These are phyloP conservation scores for Lagenorhynchus albirostris DNA, from an alignment of 2,113 vertebrate species.

Conservation along the genomic window DNA sequence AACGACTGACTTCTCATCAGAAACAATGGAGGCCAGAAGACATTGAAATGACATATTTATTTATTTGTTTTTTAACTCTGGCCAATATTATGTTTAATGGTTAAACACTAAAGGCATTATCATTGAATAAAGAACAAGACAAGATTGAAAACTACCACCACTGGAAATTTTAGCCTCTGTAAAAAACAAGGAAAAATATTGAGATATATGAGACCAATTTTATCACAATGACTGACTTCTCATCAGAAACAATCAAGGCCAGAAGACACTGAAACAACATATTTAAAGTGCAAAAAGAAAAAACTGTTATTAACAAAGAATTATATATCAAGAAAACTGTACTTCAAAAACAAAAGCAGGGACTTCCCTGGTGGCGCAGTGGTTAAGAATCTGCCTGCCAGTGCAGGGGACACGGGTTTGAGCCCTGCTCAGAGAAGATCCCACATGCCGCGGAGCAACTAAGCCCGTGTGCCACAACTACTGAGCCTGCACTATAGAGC, in stretches of 20 bases:
- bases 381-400: too few species aligned
- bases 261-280: not conserved
- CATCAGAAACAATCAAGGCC: not conserved
- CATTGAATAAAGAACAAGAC: not conserved
- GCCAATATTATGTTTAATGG: not conserved
- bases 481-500: too few species aligned
- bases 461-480: too few species aligned
- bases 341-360: not conserved
- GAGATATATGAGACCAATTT: not conserved
- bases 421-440: too few species aligned
- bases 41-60: too few species aligned
- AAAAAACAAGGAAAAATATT: not conserved
- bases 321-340: not conserved
- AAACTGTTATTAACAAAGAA: not conserved
- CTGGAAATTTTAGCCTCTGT: not conserved
- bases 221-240: not conserved
- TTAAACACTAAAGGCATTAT: not conserved
- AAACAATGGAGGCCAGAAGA: too few species aligned
- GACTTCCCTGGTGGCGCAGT: too few species aligned
- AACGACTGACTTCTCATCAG: not conserved
- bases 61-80: not conserved
- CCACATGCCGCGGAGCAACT: too few species aligned
- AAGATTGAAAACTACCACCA: not conserved
- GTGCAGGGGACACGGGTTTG: too few species aligned
- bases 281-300: not conserved